Conservation (phyloP, 2,797 vertebrate genomes). For the Podarcis siculus region DNA sequence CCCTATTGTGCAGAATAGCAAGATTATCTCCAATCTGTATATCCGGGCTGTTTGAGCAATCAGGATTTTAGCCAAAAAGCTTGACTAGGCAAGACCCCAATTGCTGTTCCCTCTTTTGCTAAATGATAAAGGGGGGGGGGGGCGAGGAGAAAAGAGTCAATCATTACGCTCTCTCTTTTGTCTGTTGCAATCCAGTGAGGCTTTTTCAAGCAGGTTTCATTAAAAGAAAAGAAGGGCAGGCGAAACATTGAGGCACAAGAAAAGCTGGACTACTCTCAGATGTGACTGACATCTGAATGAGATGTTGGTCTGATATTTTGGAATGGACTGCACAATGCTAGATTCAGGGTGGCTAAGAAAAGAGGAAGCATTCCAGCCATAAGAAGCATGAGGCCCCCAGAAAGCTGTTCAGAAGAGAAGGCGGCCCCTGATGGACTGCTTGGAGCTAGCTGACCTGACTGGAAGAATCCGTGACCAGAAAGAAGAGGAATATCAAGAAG, state of each 20-base stretch:
- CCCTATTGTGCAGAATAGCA: background rate
- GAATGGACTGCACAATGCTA: background rate
- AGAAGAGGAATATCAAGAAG: too few species aligned
- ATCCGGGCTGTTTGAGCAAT: background rate
- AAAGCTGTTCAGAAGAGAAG: too few species aligned
- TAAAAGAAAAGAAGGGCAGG: background rate
- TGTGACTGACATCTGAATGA: background rate
- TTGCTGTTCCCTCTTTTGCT: slow-evolving; percentile 40
- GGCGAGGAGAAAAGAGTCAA: slow-evolving; percentile 23
- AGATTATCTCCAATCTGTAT: slow-evolving; percentile 40
- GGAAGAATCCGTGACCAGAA: too few species aligned
- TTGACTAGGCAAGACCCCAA: slow-evolving; percentile 52
- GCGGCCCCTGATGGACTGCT: too few species aligned
- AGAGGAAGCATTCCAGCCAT: too few species aligned
- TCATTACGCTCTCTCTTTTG: slow-evolving; percentile 32
- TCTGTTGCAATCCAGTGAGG: slow-evolving; percentile 31
- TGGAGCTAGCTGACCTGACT: too few species aligned
- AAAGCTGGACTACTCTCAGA: background rate
- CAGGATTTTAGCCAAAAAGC: slow-evolving; percentile 10
- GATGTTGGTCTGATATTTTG: too few species aligned
- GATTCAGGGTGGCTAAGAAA: background rate
- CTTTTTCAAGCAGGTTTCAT: background rate
- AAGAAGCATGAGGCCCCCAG: too few species aligned
- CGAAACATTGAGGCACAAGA: background rate
- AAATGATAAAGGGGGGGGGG: slow-evolving; percentile 40